Evolutionary conservation across 2,888 invertebrate genomes (phyloP), one percentile per base, ranked within the genome.

Genomic region (Altica lythri): DNA sequence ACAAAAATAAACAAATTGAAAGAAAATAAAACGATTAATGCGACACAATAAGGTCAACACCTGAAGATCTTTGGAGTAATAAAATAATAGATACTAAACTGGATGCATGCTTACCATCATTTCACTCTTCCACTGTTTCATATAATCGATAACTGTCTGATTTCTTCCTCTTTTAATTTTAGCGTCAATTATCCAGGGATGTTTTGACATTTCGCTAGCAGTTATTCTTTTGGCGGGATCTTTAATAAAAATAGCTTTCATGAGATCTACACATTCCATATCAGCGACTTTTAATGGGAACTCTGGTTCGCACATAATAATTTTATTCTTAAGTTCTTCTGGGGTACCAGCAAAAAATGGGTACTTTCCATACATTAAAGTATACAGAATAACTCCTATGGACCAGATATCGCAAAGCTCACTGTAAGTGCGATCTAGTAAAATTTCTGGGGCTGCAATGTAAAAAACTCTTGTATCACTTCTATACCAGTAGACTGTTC

Each of bases 341-440:
- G 78, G 72, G 34, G 68, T 68, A 4, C 48, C 57, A 2, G 72
- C 67, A 29, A 59, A 64, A 59, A 78, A 78, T 1, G 79, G 78
- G 59, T 69, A 73, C 22, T 62, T 63, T 10, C 75, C 77, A 19
- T 69, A 67, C 64, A 79, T 68, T 69, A 82, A 63, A 43, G 77
- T 71, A 68, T 78, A 82, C 69, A 80, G 75, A 47, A 83, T 81
- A 14, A 83, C 75, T 6, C 83, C 83, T 67, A 81, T 75, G 0
- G 82, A 79, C 83, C 83, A 83, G 8, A 82, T 77, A 64, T 83
- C 83, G 68, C 83, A 83, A 60, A 80, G 79, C 62, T 82, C 80
- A 63, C 81, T 82, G 70, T 83, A 83, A 0, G 79, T 76, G 60
- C 77, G 78, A 45, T 69, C 71, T 32, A 76, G 75, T 29, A 82